Base-by-base conservation (phyloP, 2,797 vertebrate genomes). In the Sebastes itinus region DNA sequence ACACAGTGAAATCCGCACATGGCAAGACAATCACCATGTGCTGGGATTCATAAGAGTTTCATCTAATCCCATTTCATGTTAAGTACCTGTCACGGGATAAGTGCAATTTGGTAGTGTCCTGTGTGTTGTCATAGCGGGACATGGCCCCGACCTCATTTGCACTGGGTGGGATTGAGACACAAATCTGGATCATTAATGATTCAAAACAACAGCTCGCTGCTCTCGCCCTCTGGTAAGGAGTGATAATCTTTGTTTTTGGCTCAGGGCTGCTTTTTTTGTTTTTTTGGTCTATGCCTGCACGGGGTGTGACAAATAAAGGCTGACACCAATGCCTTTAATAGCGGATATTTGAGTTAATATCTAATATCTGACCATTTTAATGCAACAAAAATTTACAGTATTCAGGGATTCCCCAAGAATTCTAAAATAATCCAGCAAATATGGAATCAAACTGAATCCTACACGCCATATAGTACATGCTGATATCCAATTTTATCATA, bases 161-260 rank as follows among this genome's bases (percentile, higher is more conserved):
- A 54, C 68, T 66, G 85, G 73, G 65, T 86, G 81, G 86, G 86
- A 91, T 87, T 87, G 88, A 89, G 70, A 84, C 84, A 73, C 80
- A 91, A 89, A 92, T 91, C 88, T 83, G 85, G 87, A 89, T 90
- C 87, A 81, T 89, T 83, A 82, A 65, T 84, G 84, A 85, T 77
- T 88, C 77, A 87, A 81, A 92, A 83, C 83, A 89, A 72, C 88
- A 87, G 74, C 84, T 86, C 65, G 13, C 90, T 68, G 71, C 54
- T 61, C 58, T 82, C 46, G 14, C 52, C 74, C 81, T 84, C 75
- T 64, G 84, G 32, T 83, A 55, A 83, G 61, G 79, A 89, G 84
- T 75, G 81, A 84, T 92, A 89, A 92, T 94, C 91, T 93, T 74
- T 87, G 81, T 80, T 87, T 90, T 84, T 92, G 91, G 87, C 85